Base-by-base conservation (phyloP, 1,140 invertebrate species). In the Sipha flava region DNA sequence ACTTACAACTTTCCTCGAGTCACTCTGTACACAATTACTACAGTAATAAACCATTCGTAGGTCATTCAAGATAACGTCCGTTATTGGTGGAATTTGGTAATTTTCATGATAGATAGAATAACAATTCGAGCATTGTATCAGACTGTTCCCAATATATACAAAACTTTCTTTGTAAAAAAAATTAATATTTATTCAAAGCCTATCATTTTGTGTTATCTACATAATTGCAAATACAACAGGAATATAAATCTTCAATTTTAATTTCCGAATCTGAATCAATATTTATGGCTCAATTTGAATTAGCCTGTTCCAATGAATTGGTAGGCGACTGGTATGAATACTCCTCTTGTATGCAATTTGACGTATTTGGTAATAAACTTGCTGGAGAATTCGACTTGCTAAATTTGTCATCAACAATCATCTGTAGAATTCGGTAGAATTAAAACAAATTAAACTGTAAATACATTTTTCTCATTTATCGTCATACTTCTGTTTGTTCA, bases 51-150 rank as follows among this genome's bases (percentile, higher is more conserved):
- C 88, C 80, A 89, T 85, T 75, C 90, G 84, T n/a, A 90, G 90
- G 83, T 91, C 90, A 83, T 89, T 90, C 40, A 91, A 85, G 82
- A 94, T 92, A 83, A 89, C 88, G 79, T 93, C 91, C 23, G 89
- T 89, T 47, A 94, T 91, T 0, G 91, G 88, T 37, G 93, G 93
- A 82, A 90, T 90, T 83, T 94, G 93, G 81, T 93, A 94, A 84
- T 94, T 92, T 88, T 96, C 92, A 85, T 97, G 95, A 86, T 96
- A 97, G 0, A 96, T 85, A 34, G 90, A 89, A 84, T 95, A 94
- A 85, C 96, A 98, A 82, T 94, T 93, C 70, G 91, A 90, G 86
- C 95, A 97, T 85, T 98, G 95, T 1, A 97, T 91, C 9, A 97
- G 85, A 79, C 93, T 90, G 85, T 98, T 98, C 54, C 92, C 90